A percentile compares a stretch with the other conserved stretches of the same genome.
phyloP scores from a whole-genome alignment of 2,113 vertebrate species.

The Tetrao urogallus region DNA sequence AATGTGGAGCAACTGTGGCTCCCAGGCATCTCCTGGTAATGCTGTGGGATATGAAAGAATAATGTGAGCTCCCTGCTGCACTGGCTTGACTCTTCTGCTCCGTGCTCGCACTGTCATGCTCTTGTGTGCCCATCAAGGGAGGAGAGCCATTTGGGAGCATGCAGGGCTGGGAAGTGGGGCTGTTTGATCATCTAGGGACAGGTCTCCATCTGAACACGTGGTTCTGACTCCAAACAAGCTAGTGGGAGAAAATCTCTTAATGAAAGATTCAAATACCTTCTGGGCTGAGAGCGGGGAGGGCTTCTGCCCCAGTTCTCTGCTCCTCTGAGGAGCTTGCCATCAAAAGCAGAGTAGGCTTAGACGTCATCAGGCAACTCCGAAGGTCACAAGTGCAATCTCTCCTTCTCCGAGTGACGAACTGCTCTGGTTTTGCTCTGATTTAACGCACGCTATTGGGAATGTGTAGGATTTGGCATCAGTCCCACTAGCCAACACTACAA shows the following conservation, averaged over 20 bases:
- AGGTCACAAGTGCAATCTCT: neutral
- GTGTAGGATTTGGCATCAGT: neutral
- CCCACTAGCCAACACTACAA: neutral
- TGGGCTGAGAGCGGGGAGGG: neutral
- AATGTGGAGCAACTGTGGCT: neutral
- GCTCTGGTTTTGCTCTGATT: accelerated
- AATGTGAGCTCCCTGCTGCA: neutral
- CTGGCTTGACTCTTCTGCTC: neutral
- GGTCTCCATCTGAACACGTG: neutral
- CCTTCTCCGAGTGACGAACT: neutral
- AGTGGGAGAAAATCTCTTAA: neutral
- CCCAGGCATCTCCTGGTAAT: neutral
- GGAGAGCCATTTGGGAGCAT: neutral
- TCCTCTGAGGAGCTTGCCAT: neutral
- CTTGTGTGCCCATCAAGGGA: neutral
- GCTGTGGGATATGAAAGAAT: neutral
- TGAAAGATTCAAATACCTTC: conserved; percentile 6
- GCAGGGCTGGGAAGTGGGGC: neutral
- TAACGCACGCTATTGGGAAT: neutral
- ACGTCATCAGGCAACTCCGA: accelerated
- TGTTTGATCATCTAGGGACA: neutral
- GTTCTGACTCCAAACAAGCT: conserved; percentile 12
- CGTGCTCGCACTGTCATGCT: neutral
- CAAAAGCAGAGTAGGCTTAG: neutral
- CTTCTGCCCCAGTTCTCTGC: neutral